These are phyloP conservation scores for Larimichthys polyactis DNA, from an alignment of 2,113 vertebrate species.

Conservation along the genomic window DNA sequence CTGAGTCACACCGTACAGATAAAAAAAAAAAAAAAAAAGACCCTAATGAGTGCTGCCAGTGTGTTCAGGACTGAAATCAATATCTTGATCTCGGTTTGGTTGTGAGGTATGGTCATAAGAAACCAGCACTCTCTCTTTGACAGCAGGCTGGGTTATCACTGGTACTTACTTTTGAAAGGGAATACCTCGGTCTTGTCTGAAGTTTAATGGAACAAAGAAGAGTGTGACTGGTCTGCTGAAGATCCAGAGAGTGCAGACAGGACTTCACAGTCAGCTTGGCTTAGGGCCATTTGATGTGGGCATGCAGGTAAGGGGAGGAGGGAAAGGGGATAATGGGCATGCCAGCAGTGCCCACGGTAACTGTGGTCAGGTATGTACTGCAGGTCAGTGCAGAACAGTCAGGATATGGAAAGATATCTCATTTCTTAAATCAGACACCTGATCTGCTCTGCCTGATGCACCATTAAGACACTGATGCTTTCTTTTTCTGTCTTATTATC, in stretches of 20 bases:
- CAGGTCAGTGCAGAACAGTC: not conserved
- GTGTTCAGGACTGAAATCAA: conserved; percentile 56
- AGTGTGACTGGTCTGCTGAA: conserved; percentile 22
- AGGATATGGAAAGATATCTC: no score
- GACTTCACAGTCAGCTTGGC: conserved; percentile 33
- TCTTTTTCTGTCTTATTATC: not conserved
- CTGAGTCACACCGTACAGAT: conserved; percentile 49
- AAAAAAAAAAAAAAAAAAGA: conserved; percentile 34
- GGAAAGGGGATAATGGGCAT: conserved; percentile 1
- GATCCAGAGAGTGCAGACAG: conserved; percentile 25
- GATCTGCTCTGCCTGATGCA: not conserved
- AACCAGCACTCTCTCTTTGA: conserved; percentile 46
- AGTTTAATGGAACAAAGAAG: conserved; percentile 51
- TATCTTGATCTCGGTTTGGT: conserved; percentile 54
- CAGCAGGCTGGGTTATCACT: conserved; percentile 47
- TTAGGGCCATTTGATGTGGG: conserved; percentile 13
- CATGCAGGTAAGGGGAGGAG: conserved; percentile 10
- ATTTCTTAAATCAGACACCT: not conserved
- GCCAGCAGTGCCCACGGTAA: conserved; percentile 37
- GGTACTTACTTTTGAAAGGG: conserved; percentile 49
- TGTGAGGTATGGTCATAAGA: conserved; percentile 45
- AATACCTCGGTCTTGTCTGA: conserved; percentile 39
- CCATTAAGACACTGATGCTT: not conserved
- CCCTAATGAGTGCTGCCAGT: conserved; percentile 51
- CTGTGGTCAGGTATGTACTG: conserved; percentile 3